Evolutionary conservation across 2,797 vertebrate genomes (phyloP).

Genomic region (Xenentodon cancila): DNA sequence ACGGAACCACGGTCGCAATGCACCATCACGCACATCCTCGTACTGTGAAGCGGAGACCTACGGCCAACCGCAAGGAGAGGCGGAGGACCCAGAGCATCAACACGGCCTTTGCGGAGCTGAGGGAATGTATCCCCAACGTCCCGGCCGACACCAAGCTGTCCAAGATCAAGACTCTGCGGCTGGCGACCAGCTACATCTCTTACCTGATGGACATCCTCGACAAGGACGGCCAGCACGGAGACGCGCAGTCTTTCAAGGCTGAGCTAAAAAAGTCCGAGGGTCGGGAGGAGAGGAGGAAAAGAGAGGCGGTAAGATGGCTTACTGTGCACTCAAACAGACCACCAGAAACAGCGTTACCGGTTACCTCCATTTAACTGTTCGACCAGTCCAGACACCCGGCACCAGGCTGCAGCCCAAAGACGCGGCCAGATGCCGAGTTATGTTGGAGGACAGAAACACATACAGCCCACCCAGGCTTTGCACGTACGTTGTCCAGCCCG

Average conservation of each 20-base stretch:
- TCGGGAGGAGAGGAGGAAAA: conserved; percentile 95
- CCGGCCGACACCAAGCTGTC: conserved; percentile 98
- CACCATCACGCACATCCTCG: conserved; percentile 89
- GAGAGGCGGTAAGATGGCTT: conserved; percentile 91
- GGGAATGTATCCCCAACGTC: conserved; percentile 98
- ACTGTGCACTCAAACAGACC: background rate
- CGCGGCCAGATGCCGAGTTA: too few species aligned
- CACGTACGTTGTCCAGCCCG: too few species aligned
- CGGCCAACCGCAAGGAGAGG: conserved; percentile 96
- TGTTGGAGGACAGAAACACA: too few species aligned
- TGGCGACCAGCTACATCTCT: conserved; percentile 98
- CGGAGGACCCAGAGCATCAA: conserved; percentile 99
- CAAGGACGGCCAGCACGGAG: conserved; percentile 95
- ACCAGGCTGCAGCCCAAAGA: too few species aligned
- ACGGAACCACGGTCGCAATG: conserved; percentile 48
- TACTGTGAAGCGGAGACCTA: conserved; percentile 93
- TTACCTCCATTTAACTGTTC: background rate
- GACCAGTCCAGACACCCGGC: too few species aligned
- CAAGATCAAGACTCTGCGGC: conserved; percentile 95
- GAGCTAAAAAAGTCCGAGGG: conserved; percentile 97
- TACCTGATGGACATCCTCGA: conserved; percentile 99
- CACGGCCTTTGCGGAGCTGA: conserved; percentile 96
- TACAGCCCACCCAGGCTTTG: too few species aligned
- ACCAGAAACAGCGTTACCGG: too few species aligned
- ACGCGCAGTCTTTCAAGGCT: conserved; percentile 97